phyloP scores from a whole-genome alignment of 53 echinoderm and acorn worm genomes.

The Holothuria scabra region DNA sequence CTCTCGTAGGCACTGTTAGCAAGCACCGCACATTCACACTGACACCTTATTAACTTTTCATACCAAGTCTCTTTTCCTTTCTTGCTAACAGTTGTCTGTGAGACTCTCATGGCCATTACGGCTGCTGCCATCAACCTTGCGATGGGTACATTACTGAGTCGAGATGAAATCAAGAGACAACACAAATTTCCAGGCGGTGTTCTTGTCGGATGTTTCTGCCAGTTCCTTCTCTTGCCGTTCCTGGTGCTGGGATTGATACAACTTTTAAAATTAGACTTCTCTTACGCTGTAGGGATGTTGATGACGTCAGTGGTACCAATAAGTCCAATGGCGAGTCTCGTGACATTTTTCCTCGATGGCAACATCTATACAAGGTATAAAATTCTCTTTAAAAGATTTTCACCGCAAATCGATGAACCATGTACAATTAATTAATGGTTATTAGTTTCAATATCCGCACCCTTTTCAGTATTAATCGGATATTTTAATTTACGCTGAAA shows the following conservation, averaged over 20 bases:
- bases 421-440: too few relatives aligned
- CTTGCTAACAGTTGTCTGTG: conserved; percentile 1
- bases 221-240: conserved; percentile 55
- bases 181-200: conserved; percentile 45
- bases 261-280: conserved; percentile 24
- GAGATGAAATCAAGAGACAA: conserved; percentile 52
- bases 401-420: too few relatives aligned
- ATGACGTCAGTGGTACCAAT: conserved; percentile 56
- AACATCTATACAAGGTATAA: conserved; percentile 57
- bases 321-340: conserved; percentile 49
- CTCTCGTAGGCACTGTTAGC: too few relatives aligned
- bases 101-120: conserved; percentile 50
- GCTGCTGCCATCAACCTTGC: conserved; percentile 56
- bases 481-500: too few relatives aligned
- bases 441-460: too few relatives aligned
- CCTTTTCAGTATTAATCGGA: too few relatives aligned
- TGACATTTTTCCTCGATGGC: conserved; percentile 66
- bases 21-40: too few relatives aligned
- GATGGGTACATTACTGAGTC: conserved; percentile 51
- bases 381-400: too few relatives aligned
- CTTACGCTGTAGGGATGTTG: conserved; percentile 60
- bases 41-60: background rate
- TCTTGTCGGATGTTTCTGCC: conserved; percentile 45
- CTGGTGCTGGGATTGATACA: conserved; percentile 28
- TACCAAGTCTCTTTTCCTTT: background rate